Base-by-base conservation (phyloP, 2,888 invertebrate genomes). In the Microplitis deprimator region DNA sequence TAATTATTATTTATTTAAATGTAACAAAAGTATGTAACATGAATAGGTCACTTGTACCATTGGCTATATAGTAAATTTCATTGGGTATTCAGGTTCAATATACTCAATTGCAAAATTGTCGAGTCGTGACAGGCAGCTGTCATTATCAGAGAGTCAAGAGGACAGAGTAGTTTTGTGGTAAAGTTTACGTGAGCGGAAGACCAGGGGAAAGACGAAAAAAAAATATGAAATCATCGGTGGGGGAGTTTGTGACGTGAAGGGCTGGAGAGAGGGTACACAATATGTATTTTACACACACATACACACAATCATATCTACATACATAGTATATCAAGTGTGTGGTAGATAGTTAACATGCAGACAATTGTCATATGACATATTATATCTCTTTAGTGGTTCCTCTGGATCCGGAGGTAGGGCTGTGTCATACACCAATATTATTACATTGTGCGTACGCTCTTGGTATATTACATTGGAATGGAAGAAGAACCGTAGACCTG, bases 101-200 rank as follows among this genome's bases (percentile, higher is more conserved):
- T 82, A 81, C 83, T 83, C 83, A 86, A 88, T 87, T 86, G 82
- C 72, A 85, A 85, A 85, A 86, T 86, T 85, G 82, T 80, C 65
- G 77, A 77, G 76, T 79, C 79, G 81, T 79, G 78, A 80, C 78
- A 68, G 75, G 73, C 64, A 73, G 65, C 16, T 65, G 61, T 71
- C 73, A 76, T 68, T 20, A 75, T 75, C n/a, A 77, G 39, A 64
- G 64, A 60, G 72, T 64, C 13, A 5, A 67, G 20, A 38, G 13
- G n/a, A 67, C 10, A 67, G 38, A 67, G 39, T 7, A 67, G n/a
- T n/a, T 38, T 38, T 13, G 39, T 39, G n/a, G 13, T 39, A 10
- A 67, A 67, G 39, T 67, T 67, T 13, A 67, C 13, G 38, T 67
- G 20, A 50, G 39, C 41, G 39, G 61, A 61, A 39, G 39, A 39